phyloP scores from a whole-genome alignment of 2,888 invertebrate species.

The Heterodera filipjevi region DNA sequence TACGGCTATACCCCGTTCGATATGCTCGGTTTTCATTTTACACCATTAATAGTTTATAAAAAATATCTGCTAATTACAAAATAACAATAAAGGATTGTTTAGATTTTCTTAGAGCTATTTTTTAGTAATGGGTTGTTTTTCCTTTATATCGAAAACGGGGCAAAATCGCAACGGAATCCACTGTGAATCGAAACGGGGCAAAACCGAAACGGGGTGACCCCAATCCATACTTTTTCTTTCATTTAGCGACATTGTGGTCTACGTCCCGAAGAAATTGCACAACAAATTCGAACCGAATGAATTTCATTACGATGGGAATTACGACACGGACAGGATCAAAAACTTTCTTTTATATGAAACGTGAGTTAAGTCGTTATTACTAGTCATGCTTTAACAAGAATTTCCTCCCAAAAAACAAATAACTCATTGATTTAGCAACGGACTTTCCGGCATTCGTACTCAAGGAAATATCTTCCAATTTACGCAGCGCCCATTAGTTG shows the following conservation, averaged over 20 bases:
- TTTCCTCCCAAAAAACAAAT: too few species aligned
- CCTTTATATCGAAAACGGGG: too few species aligned
- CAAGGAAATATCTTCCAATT: conserved; percentile 84
- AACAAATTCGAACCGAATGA: conserved; percentile 89
- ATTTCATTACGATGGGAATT: conserved; percentile 78
- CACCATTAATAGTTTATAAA: too few species aligned
- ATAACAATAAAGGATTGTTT: too few species aligned
- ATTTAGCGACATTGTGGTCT: conserved; percentile 77
- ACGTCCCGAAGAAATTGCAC: conserved; percentile 83
- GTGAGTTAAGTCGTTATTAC: conserved; percentile 22
- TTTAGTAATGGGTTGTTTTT: too few species aligned
- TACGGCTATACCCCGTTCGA: too few species aligned
- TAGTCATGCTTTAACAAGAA: not conserved
- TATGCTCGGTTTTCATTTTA: too few species aligned
- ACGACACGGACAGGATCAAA: conserved; percentile 74
- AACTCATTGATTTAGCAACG: conserved; percentile 74
- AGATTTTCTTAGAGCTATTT: too few species aligned
- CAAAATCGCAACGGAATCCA: too few species aligned
- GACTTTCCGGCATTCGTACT: conserved; percentile 77
- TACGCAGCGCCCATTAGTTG: conserved; percentile 76
- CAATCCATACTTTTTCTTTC: conserved; percentile 61
- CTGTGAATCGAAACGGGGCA: too few species aligned
- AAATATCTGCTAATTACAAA: too few species aligned
- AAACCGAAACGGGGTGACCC: too few species aligned
- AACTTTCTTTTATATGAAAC: conserved; percentile 82